Conservation (phyloP, 1,140 invertebrate species). For the Drosophila bocki region DNA sequence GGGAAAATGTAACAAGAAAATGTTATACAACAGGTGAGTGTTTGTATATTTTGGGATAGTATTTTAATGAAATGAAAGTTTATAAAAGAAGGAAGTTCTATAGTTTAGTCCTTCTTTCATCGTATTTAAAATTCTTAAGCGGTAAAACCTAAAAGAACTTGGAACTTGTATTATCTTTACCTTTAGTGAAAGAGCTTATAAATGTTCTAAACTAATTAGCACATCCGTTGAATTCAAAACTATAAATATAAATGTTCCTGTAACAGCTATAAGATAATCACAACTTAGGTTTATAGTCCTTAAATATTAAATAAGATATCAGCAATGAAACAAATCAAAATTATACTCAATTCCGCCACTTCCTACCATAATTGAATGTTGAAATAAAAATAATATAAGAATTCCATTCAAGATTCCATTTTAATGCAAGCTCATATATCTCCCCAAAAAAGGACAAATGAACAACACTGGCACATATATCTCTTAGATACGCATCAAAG, state of each 20-base stretch:
- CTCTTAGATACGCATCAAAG: slow-evolving; percentile 71
- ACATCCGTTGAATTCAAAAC: too few relatives aligned
- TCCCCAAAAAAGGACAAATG: background rate
- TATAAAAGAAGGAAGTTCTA: background rate
- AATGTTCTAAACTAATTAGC: too few relatives aligned
- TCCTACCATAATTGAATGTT: background rate
- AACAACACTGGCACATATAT: slow-evolving; percentile 19
- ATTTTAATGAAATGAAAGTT: background rate
- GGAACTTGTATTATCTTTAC: too few relatives aligned
- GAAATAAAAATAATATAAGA: background rate
- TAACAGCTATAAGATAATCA: background rate
- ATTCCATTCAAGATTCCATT: background rate
- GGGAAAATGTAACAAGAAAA: background rate
- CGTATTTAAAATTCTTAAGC: background rate
- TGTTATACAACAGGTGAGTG: background rate
- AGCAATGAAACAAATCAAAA: background rate
- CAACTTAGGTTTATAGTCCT: background rate
- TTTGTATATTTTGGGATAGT: background rate
- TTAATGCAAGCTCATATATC: background rate
- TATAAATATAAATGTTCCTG: too few relatives aligned
- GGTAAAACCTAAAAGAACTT: too few relatives aligned
- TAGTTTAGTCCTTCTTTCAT: background rate
- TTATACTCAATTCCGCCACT: background rate
- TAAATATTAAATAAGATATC: background rate
- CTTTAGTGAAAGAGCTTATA: too few relatives aligned